Percentiles rank a stretch among this genome's conserved stretches.
These are phyloP conservation scores for Apteryx owenii DNA, from an alignment of 2,113 vertebrate genomes.

Conservation along the genomic window DNA sequence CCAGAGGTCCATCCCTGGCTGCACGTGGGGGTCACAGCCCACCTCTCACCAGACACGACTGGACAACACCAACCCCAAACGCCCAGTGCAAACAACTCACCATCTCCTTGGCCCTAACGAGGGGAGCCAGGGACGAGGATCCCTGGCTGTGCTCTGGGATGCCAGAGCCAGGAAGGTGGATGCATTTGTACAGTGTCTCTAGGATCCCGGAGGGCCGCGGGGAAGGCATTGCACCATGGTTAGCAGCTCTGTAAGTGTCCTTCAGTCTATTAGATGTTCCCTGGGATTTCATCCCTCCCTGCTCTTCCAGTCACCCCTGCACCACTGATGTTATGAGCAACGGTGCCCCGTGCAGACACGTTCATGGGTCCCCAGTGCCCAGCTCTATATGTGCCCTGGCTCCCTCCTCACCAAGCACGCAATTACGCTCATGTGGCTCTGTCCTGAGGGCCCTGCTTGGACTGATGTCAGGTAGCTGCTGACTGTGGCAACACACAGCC, in stretches of 20 bases:
- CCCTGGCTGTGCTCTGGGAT: neutral
- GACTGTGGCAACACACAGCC: accelerated
- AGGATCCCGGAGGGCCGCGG: accelerated
- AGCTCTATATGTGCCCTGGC: neutral
- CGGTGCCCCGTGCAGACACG: accelerated
- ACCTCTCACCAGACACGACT: too few relatives aligned
- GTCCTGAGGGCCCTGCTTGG: accelerated
- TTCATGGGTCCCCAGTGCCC: accelerated
- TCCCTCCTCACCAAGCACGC: neutral
- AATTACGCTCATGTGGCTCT: accelerated
- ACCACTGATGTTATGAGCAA: accelerated
- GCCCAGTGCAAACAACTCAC: accelerated
- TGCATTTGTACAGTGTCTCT: neutral
- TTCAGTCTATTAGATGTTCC: accelerated
- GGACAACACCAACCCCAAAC: neutral
- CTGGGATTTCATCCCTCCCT: neutral
- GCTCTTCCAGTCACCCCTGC: neutral
- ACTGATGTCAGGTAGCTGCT: accelerated
- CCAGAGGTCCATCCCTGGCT: too few relatives aligned
- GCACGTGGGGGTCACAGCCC: too few relatives aligned
- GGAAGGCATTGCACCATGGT: accelerated
- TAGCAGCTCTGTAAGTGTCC: neutral
- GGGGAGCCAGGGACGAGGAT: accelerated
- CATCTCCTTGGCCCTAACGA: accelerated
- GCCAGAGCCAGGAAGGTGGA: neutral